These are phyloP conservation scores for Argya squamiceps DNA, from an alignment of 2,797 vertebrate species.

Conservation along the genomic window DNA sequence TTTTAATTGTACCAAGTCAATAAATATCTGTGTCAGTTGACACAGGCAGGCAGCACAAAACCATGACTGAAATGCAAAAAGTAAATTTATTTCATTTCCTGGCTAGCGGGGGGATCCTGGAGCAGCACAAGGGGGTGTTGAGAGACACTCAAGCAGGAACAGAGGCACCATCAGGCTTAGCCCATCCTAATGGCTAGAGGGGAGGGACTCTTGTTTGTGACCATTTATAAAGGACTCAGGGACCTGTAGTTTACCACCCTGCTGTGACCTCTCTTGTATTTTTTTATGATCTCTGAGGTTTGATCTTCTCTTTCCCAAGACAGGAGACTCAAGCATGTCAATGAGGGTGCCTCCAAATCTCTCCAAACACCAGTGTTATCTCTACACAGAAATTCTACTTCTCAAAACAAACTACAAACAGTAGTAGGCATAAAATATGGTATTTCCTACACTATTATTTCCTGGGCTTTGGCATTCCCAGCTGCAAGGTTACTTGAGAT, in stretches of 20 bases:
- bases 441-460: neutral
- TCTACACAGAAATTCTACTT: neutral
- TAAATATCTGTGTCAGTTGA: neutral
- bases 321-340: neutral
- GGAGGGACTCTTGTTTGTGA: fast-evolving
- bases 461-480: neutral
- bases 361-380: neutral
- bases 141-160: neutral
- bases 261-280: neutral
- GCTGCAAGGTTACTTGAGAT: neutral
- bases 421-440: neutral
- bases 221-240: neutral
- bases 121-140: neutral
- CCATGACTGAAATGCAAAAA: neutral
- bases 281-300: neutral
- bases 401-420: neutral
- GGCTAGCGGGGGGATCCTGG: fast-evolving
- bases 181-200: fast-evolving
- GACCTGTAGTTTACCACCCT: neutral
- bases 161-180: fast-evolving
- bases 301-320: neutral
- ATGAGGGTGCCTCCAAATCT: neutral
- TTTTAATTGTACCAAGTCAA: neutral
- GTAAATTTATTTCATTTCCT: neutral
- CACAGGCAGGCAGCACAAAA: neutral